Evolutionary conservation across 2,888 invertebrate genomes (phyloP), one percentile per base, ranked within the genome.

Genomic region (Noctuana brunneofusca): DNA sequence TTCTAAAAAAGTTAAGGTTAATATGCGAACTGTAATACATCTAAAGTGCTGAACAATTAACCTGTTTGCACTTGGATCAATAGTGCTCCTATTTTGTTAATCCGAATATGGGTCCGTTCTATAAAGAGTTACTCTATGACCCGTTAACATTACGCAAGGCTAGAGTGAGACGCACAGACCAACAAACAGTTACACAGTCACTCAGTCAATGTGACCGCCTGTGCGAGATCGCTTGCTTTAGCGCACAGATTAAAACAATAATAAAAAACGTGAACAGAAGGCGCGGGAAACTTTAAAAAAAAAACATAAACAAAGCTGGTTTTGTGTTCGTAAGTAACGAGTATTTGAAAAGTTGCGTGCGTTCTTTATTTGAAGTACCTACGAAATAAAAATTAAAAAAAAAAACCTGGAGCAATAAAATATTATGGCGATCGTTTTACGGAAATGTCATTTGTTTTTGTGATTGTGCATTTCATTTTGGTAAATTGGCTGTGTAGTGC

Each of bases 131-230:
- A 87, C 86, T 89, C 88, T 87, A 85, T 86, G 87, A 80, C 79
- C 87, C 87, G 88, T 89, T 88, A 87, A 71, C 71, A 83, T 89
- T 89, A 87, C 88, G 88, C 86, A 87, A 89, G 78, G 78, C 75
- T 75, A 79, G 79, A 80, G 80, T 78, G 82, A 75, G 79, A 80
- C 83, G 82, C 74, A 82, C 81, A 75, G 78, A 79, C 84, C 74
- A 79, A 78, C 81, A 75, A 68, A 65, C 72, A 68, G 68, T 66
- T 70, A 71, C 72, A 43, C 43, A 43, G 43, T 70, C 72, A 70
- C 66, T 71, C 70, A 72, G 71, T 72, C 72, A 82, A 80, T 79
- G 83, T 82, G 75, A 77, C 77, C 79, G 74, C 67, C 68, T 69
- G 83, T 79, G 78, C 80, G 79, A 76, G 73, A 80, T 74, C 76